Evolutionary conservation across 2,797 vertebrate species (phyloP), one percentile per base, ranked within the genome.

Genomic region (Chaunax sp.): DNA sequence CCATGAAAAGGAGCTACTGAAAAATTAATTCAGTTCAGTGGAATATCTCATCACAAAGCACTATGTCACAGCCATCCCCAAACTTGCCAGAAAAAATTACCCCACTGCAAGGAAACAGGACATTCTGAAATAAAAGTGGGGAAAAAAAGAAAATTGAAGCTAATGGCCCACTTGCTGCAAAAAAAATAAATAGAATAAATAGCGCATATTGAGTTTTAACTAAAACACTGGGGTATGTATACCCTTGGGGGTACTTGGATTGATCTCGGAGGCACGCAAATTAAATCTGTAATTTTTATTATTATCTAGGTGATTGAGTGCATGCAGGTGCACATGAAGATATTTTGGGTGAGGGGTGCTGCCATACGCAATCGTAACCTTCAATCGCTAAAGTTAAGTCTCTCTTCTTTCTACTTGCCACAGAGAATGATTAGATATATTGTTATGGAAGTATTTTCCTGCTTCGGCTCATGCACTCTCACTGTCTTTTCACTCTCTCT

Each of bases 1-100:
- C 44, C 64, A 45, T 45, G 56, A 30, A 44, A 52, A 60, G 65
- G 16, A 72, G 55, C 26, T 46, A 33, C 19, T 64, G 49, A 80
- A 77, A 76, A 74, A 70, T 81, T 51, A 85, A 75, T 45, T 78
- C 54, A 78, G 61, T 69, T 45, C 54, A 53, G 41, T 43, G 22
- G 30, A 75, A 58, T 57, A 16, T 38, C 33, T 69, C 56, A 69
- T 71, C 64, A 75, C 37, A 70, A 38, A 33, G 56, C 35, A 44
- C 19, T 14, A 1, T 65, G 33, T 68, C 69, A 65, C 6, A 66
- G 23, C 47, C 13, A 22, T 18, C 52, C 18, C 20, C 20, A 20
- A 0, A 25, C 47, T 26, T 22, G n/a, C 5, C 28, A 40, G 37
- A 47, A 41, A 58, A 52, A 41, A 52, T 43, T 50, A 30, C 68